Conservation (phyloP, 2,113 vertebrate species). For the Toxostoma redivivum region DNA sequence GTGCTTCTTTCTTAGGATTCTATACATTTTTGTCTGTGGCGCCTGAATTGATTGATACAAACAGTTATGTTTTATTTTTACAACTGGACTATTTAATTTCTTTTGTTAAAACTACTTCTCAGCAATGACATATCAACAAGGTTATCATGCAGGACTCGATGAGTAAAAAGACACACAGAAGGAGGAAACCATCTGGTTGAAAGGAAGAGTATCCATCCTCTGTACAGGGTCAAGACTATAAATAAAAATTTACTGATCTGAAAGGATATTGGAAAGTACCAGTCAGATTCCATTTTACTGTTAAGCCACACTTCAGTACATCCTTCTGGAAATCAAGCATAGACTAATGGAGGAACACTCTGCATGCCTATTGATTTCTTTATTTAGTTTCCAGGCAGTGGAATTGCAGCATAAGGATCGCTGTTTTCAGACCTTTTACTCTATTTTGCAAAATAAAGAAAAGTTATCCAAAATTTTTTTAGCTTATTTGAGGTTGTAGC, state of each 20-base stretch:
- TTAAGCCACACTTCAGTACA: conserved; percentile 37
- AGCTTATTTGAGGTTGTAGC: neutral
- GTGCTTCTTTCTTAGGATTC: neutral
- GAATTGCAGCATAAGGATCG: neutral
- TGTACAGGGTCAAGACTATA: conserved; percentile 3
- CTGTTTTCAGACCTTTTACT: neutral
- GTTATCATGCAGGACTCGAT: neutral
- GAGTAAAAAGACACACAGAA: neutral
- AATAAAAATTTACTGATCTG: conserved; percentile 49
- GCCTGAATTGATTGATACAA: neutral
- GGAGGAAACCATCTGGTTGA: neutral
- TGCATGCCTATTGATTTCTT: conserved; percentile 22
- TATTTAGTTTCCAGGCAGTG: conserved; percentile 20
- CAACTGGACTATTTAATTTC: neutral
- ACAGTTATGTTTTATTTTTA: neutral
- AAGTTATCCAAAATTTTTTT: neutral
- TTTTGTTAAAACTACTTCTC: neutral
- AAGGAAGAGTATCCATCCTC: neutral
- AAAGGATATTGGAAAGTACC: conserved; percentile 17
- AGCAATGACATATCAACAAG: neutral
- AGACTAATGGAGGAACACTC: neutral
- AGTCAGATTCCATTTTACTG: neutral
- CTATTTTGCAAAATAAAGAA: neutral
- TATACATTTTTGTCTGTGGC: neutral
- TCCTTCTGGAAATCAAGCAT: neutral